Base-by-base conservation (phyloP, 2,113 vertebrate species). In the Calypte anna region DNA sequence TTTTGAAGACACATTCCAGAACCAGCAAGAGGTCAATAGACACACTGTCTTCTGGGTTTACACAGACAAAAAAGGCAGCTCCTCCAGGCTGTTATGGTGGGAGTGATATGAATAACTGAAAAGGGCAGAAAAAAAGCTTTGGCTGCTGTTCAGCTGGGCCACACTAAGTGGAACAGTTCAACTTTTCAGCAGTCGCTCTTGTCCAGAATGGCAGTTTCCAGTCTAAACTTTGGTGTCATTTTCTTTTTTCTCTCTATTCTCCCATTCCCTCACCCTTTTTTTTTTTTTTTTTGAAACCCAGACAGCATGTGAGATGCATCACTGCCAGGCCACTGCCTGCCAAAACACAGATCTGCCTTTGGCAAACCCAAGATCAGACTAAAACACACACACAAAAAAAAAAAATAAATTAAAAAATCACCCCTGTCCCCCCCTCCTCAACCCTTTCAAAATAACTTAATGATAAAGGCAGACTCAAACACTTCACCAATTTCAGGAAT, bases 381-480 rank as follows among this genome's bases (percentile, higher is more conserved):
- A 33, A 95, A 97, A 92, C 38, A 63, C 40, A 40, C 40, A 13
- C 40, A 40, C 40, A 14, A 46, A 40, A 40, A 40, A 40, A 40
- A 40, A 40, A 40, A 40, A 40, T 10, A 10, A 40, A 40, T 40
- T 40, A 30, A 55, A 90, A 78, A 95, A 38, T 10, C 57, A 50
- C 7, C n/a, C 53, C 62, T 48, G 14, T 22, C 38, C 55, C 69
- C 40, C 38, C 38, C 74, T 23, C 73, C 73, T 43, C 86, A 90
- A 55, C 28, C 53, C 88, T 82, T 97, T 94, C 94, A 96, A 96
- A 97, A 95, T 46, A 96, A 92, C 94, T 96, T 97, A 97, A 97
- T 88, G 95, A 96, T 96, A 97, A 97, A 97, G 96, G 93, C 97
- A 95, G 96, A 93, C 76, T 88, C 62, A 44, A 96, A 46, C 91